Base-by-base conservation (phyloP, 2,888 invertebrate genomes). In the Rhagophthalmus giganteus region DNA sequence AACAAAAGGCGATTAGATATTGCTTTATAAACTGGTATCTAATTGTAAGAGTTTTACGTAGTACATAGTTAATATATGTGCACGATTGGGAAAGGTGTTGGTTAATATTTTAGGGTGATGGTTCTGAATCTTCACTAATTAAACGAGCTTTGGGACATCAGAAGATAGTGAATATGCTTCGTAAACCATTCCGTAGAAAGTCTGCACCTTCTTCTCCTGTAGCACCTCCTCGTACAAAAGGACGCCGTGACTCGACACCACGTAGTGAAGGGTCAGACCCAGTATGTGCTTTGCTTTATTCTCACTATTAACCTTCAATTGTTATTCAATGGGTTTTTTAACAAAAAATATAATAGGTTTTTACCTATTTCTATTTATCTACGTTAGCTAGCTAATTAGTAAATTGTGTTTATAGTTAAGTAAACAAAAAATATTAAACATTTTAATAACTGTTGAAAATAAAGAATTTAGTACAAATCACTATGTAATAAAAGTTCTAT, bases 121-220 rank as follows among this genome's bases (percentile, higher is more conserved):
- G 79, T 61, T 80, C 81, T 59, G 72, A 81, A 66, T 76, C 79
- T 51, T 78, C 81, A 53, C 62, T 78, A 67, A 72, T 79, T 65
- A 78, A 80, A 70, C 76, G 79, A 66, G 78, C 78, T 57, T 80
- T 82, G 54, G 81, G 81, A 65, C 78, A 78, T 60, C 81, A 81
- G 31, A 76, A 71, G 61, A 78, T 85, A 74, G 83, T 84, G 71
- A 81, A 80, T 72, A 76, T 85, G 67, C 79, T 86, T 62, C 78
- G 81, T 58, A 79, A 84, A 64, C 86, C 86, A 27, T 86, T 86
- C 72, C 78, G 83, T 57, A 82, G 85, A 74, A 85, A 85, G 74
- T 84, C 85, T 25, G 83, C 79, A 14, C 83, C 84, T 3, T 80
- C 82, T 51, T 83, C 83, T 58, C 84, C 84, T 1, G 79, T 83